These are phyloP conservation scores for Pyrrhia umbra DNA, from an alignment of 2,888 invertebrate genomes.

Conservation along the genomic window DNA sequence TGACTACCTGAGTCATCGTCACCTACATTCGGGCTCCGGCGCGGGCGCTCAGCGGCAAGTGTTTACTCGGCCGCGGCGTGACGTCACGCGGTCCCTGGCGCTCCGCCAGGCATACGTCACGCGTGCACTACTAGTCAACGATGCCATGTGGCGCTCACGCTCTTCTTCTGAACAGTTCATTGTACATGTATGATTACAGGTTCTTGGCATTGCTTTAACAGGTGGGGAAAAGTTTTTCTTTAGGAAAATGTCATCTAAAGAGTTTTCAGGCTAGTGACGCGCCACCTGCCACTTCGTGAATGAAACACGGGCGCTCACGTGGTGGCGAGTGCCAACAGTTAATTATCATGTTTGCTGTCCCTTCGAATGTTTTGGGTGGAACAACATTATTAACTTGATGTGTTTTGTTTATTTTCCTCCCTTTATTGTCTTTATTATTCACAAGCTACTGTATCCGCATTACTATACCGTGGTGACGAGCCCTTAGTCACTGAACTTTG, in stretches of 20 bases:
- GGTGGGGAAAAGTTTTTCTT: slow-evolving; percentile 7
- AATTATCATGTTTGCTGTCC: slow-evolving; percentile 8
- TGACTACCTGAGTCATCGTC: slow-evolving; percentile 40
- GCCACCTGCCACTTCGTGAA: slow-evolving; percentile 28
- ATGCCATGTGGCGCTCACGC: slow-evolving; percentile 32
- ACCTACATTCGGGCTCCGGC: slow-evolving; percentile 23
- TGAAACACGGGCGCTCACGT: slow-evolving; percentile 38
- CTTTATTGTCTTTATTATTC: not conserved
- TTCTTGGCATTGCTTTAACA: slow-evolving; percentile 45
- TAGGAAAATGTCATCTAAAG: not conserved
- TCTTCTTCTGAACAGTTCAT: slow-evolving; percentile 41
- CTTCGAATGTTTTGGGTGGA: slow-evolving; percentile 4
- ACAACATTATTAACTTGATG: not conserved
- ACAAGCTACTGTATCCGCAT: not conserved
- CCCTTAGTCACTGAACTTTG: not conserved
- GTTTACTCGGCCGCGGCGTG: slow-evolving; percentile 38
- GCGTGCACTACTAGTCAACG: slow-evolving; percentile 8
- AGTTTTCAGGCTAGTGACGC: slow-evolving; percentile 9
- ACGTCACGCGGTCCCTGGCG: slow-evolving; percentile 52
- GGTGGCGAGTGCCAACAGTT: slow-evolving; percentile 31
- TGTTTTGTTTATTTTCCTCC: not conserved
- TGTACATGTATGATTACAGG: slow-evolving; percentile 45
- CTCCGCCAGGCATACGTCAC: slow-evolving; percentile 52
- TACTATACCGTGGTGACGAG: too few relatives aligned
- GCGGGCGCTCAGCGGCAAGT: slow-evolving; percentile 13